Conservation (phyloP, 2,113 vertebrate species). For the Catagonus wagneri region DNA sequence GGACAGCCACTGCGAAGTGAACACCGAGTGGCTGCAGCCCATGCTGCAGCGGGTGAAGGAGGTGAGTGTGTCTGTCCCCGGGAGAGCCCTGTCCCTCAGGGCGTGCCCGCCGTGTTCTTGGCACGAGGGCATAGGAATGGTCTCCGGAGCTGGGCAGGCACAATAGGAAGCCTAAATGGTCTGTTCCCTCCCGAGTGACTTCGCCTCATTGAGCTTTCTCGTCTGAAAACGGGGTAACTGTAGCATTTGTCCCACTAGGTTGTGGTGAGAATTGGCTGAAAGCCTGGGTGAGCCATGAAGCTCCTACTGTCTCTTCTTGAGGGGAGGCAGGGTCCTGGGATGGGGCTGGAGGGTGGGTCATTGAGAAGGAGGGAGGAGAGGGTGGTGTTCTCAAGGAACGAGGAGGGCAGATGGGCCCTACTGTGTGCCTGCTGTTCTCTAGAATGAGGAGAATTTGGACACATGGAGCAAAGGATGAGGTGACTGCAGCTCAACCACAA, state of each 20-base stretch:
- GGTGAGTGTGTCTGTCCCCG: slow-evolving; percentile 84
- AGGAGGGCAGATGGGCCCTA: neutral
- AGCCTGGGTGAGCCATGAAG: neutral
- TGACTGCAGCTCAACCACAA: neutral
- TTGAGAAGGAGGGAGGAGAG: neutral
- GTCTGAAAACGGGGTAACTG: neutral
- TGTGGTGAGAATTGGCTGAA: neutral
- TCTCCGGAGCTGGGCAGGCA: neutral
- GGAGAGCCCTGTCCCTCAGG: neutral
- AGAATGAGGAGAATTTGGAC: neutral
- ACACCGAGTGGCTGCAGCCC: slow-evolving; percentile 97
- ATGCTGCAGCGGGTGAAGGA: slow-evolving; percentile 98
- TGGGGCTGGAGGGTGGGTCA: no score
- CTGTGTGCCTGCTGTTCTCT: neutral
- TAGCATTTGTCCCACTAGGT: neutral
- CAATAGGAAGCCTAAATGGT: neutral
- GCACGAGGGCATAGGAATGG: accelerated
- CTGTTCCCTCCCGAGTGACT: neutral
- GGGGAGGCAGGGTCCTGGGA: no score
- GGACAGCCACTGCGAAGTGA: slow-evolving; percentile 99
- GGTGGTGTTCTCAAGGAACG: neutral
- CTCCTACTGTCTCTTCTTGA: neutral
- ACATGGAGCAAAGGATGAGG: neutral
- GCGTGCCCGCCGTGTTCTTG: accelerated
- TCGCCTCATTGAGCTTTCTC: neutral